phyloP scores from a whole-genome alignment of 2,888 invertebrate genomes.

The Oscheius onirici region DNA sequence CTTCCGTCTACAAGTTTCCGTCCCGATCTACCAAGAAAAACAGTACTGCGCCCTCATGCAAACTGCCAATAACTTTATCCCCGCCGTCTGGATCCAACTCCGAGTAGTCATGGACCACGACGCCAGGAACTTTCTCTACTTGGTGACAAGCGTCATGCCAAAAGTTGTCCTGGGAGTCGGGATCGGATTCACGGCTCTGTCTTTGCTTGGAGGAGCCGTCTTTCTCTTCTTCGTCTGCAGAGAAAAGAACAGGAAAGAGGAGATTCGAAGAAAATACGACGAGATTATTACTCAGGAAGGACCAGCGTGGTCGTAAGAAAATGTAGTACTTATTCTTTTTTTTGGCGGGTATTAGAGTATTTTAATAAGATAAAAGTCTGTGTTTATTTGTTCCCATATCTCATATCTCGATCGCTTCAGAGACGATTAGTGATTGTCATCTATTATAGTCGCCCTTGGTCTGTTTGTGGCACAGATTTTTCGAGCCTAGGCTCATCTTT shows the following conservation, averaged over 20 bases:
- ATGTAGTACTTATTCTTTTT: too few species aligned
- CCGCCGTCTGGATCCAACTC: slow-evolving; percentile 48
- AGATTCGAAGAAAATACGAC: not conserved
- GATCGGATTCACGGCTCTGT: slow-evolving; percentile 28
- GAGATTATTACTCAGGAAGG: not conserved
- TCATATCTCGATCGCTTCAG: too few species aligned
- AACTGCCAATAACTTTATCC: slow-evolving; percentile 41
- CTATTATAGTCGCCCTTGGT: too few species aligned
- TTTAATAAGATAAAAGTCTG: too few species aligned
- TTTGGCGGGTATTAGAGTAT: too few species aligned
- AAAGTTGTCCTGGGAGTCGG: slow-evolving; percentile 50
- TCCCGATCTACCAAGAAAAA: slow-evolving; percentile 49
- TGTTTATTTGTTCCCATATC: too few species aligned
- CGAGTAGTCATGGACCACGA: slow-evolving; percentile 47
- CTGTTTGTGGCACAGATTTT: too few species aligned
- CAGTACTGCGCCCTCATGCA: slow-evolving; percentile 32
- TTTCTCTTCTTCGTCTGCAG: not conserved
- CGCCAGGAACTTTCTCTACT: slow-evolving; percentile 45
- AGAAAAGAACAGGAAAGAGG: not conserved
- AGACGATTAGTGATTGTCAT: too few species aligned
- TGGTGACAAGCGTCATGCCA: slow-evolving; percentile 45
- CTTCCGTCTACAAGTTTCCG: slow-evolving; percentile 55
- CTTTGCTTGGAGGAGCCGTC: not conserved
- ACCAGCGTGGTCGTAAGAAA: not conserved
- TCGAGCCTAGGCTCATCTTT: too few species aligned